These are phyloP conservation scores for Amphimallon solstitiale DNA, from an alignment of 2,888 invertebrate species.

Conservation along the genomic window DNA sequence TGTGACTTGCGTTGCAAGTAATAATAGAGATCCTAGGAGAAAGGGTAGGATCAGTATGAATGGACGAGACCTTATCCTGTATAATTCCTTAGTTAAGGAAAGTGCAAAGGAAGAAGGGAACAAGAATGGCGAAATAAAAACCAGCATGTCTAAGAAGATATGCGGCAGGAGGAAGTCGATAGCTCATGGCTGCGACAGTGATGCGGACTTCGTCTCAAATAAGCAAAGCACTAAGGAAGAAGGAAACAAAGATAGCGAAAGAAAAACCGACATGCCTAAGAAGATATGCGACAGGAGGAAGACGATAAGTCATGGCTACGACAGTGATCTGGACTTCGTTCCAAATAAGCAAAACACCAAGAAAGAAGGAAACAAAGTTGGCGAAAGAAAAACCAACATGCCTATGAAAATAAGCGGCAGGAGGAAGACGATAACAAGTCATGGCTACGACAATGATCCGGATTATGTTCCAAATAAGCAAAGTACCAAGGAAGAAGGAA, in stretches of 20 bases:
- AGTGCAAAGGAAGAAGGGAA: not conserved
- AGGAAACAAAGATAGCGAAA: not conserved
- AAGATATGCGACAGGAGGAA: conserved; percentile 17
- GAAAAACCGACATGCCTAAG: not conserved
- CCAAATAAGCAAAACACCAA: no score
- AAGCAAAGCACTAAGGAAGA: not conserved
- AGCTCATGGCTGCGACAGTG: not conserved
- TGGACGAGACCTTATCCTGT: not conserved
- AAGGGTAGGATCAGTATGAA: not conserved
- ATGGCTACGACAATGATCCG: conserved; percentile 5
- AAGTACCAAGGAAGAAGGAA: no score
- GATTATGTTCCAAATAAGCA: conserved; percentile 1
- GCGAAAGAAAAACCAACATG: not conserved
- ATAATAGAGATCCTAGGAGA: not conserved
- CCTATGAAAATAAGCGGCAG: conserved; percentile 11
- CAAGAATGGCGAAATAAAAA: not conserved
- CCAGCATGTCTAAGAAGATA: conserved; percentile 1
- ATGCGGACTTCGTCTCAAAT: conserved; percentile 13
- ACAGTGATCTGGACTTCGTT: not conserved
- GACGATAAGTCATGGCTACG: not conserved
- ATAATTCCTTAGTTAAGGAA: not conserved
- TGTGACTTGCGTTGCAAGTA: not conserved
- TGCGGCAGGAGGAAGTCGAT: conserved; percentile 10
- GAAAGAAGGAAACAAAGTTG: not conserved
- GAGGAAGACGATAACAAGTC: conserved; percentile 1